Evolutionary conservation across 2,113 vertebrate species (phyloP).

Genomic region (Calonectris borealis): DNA sequence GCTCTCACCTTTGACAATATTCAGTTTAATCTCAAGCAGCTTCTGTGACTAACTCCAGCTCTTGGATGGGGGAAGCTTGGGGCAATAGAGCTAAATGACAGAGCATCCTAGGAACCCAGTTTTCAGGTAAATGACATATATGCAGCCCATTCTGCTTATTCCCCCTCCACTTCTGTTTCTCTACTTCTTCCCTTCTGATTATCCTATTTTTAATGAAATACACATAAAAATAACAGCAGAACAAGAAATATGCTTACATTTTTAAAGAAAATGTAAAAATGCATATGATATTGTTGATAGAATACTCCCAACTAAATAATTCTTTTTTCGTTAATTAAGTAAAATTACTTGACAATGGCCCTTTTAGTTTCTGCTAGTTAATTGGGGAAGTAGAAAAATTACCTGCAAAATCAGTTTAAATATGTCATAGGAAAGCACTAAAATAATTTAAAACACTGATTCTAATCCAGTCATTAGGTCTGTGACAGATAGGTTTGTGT

Average conservation of each 20-base stretch:
- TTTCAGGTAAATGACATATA: not conserved
- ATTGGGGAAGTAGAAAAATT: not conserved
- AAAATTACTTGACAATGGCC: not conserved
- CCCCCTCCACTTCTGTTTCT: not conserved
- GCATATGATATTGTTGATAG: not conserved
- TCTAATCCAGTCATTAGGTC: not conserved
- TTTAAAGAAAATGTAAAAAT: not conserved
- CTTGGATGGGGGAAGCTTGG: not conserved
- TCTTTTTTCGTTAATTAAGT: not conserved
- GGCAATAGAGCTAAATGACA: not conserved
- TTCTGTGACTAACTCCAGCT: not conserved
- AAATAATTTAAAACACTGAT: not conserved
- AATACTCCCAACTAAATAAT: not conserved
- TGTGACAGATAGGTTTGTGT: not conserved
- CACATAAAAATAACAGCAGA: not conserved
- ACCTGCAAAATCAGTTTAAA: not conserved
- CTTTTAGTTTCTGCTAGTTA: not conserved
- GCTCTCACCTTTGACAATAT: not conserved
- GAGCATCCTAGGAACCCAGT: not conserved
- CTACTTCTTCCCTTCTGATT: not conserved
- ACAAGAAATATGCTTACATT: not conserved
- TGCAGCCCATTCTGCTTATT: not conserved
- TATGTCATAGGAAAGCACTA: not conserved
- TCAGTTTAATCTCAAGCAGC: not conserved
- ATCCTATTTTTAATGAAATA: not conserved